Base-by-base conservation (phyloP, 2,888 invertebrate species). In the Cheilosia soror region DNA sequence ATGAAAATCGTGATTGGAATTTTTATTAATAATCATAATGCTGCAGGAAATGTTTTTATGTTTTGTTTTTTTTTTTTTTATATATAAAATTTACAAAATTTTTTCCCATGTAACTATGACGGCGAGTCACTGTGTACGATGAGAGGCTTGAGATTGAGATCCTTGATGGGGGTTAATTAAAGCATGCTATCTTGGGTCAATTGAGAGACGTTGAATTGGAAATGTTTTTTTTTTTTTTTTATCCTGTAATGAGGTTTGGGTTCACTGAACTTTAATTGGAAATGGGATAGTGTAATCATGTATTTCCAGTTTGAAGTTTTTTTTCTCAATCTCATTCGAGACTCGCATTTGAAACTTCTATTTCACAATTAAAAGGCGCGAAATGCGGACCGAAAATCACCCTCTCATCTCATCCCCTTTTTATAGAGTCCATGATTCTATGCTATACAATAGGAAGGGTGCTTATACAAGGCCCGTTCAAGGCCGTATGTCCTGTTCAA, bases 11-110 rank as follows among this genome's bases (percentile, higher is more conserved):
- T 85, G 84, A 85, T 85, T 85, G 80, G 84, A 85, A 85, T 85
- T 85, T 85, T 85, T 85, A 85, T 80, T 85, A 85, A 85, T 85
- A 85, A 85, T 81, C 84, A 85, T 85, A 80, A 85, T 85, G 80
- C 71, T 85, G 31, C 68, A 72, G 72, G 72, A 83, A 78, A 78
- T 83, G 65, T 78, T 78, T 72, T 83, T 53, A 49, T 72, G 44
- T 65, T 37, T 2, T 47, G 31, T 27, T 6, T n/a, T 31, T 53
- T 69, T 53, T 55, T n/a, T 51, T 51, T n/a, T n/a, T 31, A 6
- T 13, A 20, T 20, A 20, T 20, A 20, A 20, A 20, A 20, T 20
- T 0, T 20, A 20, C 20, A 20, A 1, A 2, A 4, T 53, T 66
- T 40, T 81, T 76, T 37, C 13, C 33, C 20, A 44, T 78, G 78